phyloP scores from a whole-genome alignment of 2,888 invertebrate species.

The Metallyticus violacea region DNA sequence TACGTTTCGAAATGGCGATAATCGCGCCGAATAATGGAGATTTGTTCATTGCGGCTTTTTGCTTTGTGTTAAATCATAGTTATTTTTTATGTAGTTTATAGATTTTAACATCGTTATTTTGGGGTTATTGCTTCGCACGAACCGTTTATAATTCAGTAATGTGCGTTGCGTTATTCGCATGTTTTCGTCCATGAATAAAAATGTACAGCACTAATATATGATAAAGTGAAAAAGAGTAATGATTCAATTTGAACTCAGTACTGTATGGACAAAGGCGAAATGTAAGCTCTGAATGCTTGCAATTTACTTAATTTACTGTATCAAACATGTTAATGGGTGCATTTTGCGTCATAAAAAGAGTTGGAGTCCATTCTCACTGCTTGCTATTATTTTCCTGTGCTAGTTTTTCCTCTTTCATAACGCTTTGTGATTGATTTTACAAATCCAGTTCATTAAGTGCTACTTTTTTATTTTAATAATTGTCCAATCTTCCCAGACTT shows the following conservation, averaged over 20 bases:
- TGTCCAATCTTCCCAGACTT: not conserved
- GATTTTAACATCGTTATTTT: not conserved
- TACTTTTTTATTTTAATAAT: too few species aligned
- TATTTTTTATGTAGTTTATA: not conserved
- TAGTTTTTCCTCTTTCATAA: too few species aligned
- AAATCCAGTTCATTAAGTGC: not conserved
- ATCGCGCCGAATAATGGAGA: not conserved
- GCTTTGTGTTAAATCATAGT: not conserved
- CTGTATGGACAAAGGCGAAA: not conserved
- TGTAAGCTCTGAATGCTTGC: not conserved
- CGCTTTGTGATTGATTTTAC: not conserved
- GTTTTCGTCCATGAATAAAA: not conserved
- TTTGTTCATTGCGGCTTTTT: not conserved
- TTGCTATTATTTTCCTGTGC: too few species aligned
- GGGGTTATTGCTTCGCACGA: too few species aligned
- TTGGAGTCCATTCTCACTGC: not conserved
- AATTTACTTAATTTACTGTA: not conserved
- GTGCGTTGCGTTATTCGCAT: not conserved
- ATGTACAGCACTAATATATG: not conserved
- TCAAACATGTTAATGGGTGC: not conserved
- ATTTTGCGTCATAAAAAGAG: not conserved
- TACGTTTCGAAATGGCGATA: not conserved
- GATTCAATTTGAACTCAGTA: not conserved
- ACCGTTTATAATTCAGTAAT: too few species aligned
- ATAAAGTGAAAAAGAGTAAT: not conserved